phyloP scores from a whole-genome alignment of 30 jellyfish, hydroid and myxozoan species.

The Catostylus mosaicus region DNA sequence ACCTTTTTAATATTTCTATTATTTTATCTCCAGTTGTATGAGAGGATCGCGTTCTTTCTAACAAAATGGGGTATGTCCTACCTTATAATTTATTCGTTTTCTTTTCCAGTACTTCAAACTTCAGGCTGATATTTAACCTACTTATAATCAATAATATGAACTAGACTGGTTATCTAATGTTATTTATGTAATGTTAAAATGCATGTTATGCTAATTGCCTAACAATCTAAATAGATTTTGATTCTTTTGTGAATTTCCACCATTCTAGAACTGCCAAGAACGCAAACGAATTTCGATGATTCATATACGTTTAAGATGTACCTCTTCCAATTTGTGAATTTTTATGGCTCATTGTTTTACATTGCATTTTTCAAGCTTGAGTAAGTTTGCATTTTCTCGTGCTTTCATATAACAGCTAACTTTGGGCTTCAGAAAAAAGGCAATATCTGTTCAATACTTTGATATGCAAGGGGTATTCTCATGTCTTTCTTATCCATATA shows the following conservation, averaged over 20 bases:
- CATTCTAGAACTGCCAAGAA: constrained; percentile 77
- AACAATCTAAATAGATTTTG: no score
- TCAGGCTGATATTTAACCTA: no score
- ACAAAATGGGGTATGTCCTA: constrained; percentile 81
- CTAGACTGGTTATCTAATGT: no score
- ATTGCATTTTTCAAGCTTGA: constrained; percentile 83
- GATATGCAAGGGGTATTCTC: no score
- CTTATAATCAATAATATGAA: no score
- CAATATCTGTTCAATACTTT: no score
- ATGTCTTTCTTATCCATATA: no score
- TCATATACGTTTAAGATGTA: constrained; percentile 81
- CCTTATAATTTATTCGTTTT: neutral
- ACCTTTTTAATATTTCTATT: neutral
- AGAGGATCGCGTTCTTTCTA: constrained; percentile 53
- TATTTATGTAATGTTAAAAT: no score
- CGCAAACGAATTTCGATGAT: constrained; percentile 86
- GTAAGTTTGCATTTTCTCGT: constrained; percentile 45
- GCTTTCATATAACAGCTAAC: no score
- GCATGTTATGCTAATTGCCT: no score
- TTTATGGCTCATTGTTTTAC: constrained; percentile 84
- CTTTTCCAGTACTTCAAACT: no score
- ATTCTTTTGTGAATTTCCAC: neutral
- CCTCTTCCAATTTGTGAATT: constrained; percentile 80
- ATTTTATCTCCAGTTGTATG: constrained; percentile 45
- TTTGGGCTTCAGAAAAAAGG: no score